A percentile compares a stretch with the other conserved stretches of the same genome.
These are phyloP conservation scores for Agrotis ipsilon DNA, from an alignment of 2,888 invertebrate species.

Conservation along the genomic window DNA sequence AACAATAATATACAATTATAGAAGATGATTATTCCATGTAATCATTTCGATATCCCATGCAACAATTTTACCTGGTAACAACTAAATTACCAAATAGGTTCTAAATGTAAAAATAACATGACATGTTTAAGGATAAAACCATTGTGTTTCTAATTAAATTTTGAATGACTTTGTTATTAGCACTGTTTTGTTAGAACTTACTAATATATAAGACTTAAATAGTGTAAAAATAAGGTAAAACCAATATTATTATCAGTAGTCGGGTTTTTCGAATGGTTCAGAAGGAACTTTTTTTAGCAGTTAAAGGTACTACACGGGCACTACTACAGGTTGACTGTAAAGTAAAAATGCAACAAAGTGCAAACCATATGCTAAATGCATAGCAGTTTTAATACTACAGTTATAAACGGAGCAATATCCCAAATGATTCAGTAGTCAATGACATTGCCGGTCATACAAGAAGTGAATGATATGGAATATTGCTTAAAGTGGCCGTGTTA, in stretches of 20 bases:
- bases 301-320: too few species aligned
- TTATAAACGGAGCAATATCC: too few species aligned
- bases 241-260: not conserved
- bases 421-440: too few species aligned
- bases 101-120: slow-evolving; percentile 20
- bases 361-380: too few species aligned
- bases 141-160: slow-evolving; percentile 14
- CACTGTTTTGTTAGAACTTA: not conserved
- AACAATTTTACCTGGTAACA: slow-evolving; percentile 14
- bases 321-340: too few species aligned
- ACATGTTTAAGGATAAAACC: too few species aligned
- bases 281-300: too few species aligned
- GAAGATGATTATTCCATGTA: not conserved
- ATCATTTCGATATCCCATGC: not conserved
- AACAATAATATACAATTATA: too few species aligned
- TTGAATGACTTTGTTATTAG: slow-evolving; percentile 11
- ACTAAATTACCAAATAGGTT: not conserved
- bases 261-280: slow-evolving; percentile 8
- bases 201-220: slow-evolving; percentile 15
- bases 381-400: too few species aligned
- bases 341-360: not conserved
- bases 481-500: too few species aligned
- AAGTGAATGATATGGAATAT: too few species aligned
- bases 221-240: slow-evolving; percentile 18
- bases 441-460: too few species aligned